Base-by-base conservation (phyloP, 2,888 invertebrate genomes). In the Helicoverpa assulta region DNA sequence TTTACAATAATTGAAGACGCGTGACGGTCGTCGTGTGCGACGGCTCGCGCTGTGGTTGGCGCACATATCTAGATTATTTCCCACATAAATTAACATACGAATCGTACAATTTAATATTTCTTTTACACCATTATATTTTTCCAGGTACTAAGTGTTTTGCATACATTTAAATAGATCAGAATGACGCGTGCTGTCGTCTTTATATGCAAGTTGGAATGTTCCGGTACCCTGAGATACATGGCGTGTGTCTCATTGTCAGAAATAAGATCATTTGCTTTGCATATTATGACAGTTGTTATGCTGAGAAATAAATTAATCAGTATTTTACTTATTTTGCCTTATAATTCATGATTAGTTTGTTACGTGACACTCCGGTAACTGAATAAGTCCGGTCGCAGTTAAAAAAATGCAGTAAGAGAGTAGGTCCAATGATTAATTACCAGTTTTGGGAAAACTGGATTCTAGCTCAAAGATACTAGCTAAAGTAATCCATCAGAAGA, bases 31-130 rank as follows among this genome's bases (percentile, higher is more conserved):
- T 84, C 89, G 88, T 87, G 89, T 89, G 88, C 85, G 83, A 63
- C 40, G 85, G 82, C 88, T 85, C 86, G 88, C 84, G 88, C 85
- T 88, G 83, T 82, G 62, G 56, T 77, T 80, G 79, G 71, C 79
- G 85, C 83, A 83, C 86, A 80, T 87, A 88, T 87, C 88, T 90
- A 91, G 88, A 88, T 89, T 87, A 90, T 87, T 91, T 92, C 92
- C 86, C 89, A 92, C 91, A 92, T 90, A 91, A 84, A 94, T 94
- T 94, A 88, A 86, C 92, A 94, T 94, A 92, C 85, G 90, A 91
- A 93, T 90, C 85, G 85, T 88, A 93, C 88, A 90, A 91, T 91
- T 91, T 91, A 89, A 90, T 90, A 91, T 91, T 91, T 92, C 89
- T 91, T 91, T 90, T 88, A 88, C 88, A 75, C 89, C 87, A 91